Percentiles rank a stretch among this genome's conserved stretches.
These are phyloP conservation scores for Noctua fimbriata DNA, from an alignment of 2,888 invertebrate genomes.

Conservation along the genomic window DNA sequence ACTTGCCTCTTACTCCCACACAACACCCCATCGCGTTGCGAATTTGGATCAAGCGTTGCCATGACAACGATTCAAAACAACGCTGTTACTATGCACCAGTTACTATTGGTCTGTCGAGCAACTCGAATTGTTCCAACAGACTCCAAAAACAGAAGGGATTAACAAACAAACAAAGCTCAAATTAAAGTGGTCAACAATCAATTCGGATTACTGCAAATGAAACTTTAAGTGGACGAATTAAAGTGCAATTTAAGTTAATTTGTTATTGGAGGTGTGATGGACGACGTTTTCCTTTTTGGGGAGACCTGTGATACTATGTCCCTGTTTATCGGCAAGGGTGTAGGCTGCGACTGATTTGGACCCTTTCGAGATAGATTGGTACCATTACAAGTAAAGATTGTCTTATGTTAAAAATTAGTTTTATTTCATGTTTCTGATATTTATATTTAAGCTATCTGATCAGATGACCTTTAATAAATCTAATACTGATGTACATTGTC, in stretches of 20 bases:
- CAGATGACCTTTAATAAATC: background rate
- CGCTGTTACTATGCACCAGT: conserved; percentile 75
- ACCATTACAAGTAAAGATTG: conserved; percentile 25
- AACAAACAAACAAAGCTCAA: conserved; percentile 72
- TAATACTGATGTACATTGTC: background rate
- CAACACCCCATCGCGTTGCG: conserved; percentile 79
- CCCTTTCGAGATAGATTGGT: conserved; percentile 52
- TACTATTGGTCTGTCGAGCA: conserved; percentile 73
- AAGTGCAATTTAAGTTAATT: conserved; percentile 82
- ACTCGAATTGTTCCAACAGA: conserved; percentile 59
- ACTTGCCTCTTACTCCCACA: conserved; percentile 69
- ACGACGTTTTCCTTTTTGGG: conserved; percentile 59
- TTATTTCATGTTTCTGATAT: too few relatives aligned
- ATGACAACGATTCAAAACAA: conserved; percentile 86
- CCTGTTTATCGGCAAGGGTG: conserved; percentile 52
- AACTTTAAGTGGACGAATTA: conserved; percentile 79
- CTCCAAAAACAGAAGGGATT: conserved; percentile 57
- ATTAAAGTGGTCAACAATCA: conserved; percentile 71
- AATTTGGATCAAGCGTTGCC: conserved; percentile 83
- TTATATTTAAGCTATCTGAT: too few relatives aligned
- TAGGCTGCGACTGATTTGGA: conserved; percentile 50
- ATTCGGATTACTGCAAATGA: conserved; percentile 77
- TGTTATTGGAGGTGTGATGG: conserved; percentile 57
- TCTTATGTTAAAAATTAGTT: too few relatives aligned
- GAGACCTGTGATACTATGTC: conserved; percentile 47